Percentiles rank a stretch among this genome's conserved stretches.
Evolutionary conservation across 2,113 vertebrate species (phyloP).

Genomic region (Chloropsis hardwickii): DNA sequence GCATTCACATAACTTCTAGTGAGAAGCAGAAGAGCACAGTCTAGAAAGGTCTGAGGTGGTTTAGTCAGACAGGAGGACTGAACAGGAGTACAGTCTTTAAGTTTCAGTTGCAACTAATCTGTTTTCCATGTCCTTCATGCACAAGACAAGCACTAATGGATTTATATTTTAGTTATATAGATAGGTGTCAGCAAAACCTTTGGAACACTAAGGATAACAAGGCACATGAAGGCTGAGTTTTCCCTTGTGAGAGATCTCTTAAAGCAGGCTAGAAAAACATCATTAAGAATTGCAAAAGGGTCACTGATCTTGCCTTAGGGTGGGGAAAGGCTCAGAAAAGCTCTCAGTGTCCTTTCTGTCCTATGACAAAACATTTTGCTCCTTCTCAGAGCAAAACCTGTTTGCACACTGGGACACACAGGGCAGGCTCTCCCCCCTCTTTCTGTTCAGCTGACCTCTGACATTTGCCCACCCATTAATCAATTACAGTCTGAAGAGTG

Average conservation of each 20-base stretch:
- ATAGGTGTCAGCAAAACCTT: neutral
- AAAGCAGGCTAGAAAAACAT: neutral
- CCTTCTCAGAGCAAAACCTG: neutral
- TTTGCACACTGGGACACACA: neutral
- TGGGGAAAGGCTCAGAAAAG: neutral
- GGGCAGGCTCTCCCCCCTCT: neutral
- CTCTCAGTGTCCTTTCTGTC: neutral
- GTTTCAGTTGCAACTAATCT: neutral
- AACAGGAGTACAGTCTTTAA: neutral
- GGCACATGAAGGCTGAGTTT: neutral
- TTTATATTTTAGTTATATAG: neutral
- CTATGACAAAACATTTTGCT: neutral
- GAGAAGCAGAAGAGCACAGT: neutral
- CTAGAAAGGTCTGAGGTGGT: neutral
- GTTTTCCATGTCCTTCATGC: neutral
- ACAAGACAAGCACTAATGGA: neutral
- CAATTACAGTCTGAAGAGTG: neutral
- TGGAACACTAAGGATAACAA: neutral
- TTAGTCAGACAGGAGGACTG: neutral
- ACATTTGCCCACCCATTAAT: conserved; percentile 11
- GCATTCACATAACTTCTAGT: neutral
- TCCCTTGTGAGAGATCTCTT: neutral
- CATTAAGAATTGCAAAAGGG: neutral
- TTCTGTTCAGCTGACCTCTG: neutral
- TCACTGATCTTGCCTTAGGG: neutral